phyloP scores from a whole-genome alignment of 2,113 vertebrate genomes.

The Pluvianellus socialis region DNA sequence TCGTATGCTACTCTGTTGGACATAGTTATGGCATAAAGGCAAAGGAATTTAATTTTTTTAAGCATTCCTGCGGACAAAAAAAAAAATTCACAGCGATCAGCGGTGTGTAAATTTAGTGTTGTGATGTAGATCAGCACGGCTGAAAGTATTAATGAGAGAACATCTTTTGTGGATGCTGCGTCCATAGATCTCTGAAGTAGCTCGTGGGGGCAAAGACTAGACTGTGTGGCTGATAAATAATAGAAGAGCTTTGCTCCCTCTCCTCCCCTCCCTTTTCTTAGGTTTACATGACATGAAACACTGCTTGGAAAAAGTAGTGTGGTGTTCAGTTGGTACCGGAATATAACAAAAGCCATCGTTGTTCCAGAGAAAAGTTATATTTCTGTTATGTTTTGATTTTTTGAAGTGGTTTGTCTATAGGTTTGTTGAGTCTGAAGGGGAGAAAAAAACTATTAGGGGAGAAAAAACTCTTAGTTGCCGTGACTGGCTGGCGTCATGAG shows the following conservation, averaged over 20 bases:
- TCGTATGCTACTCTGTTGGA: background rate
- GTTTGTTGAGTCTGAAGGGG: background rate
- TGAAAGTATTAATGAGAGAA: slow-evolving; percentile 45
- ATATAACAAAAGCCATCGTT: background rate
- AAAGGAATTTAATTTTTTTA: background rate
- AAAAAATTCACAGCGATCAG: background rate
- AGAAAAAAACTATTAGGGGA: background rate
- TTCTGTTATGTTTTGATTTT: background rate
- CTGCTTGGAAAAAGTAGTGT: background rate
- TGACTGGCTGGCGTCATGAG: background rate
- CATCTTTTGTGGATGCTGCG: background rate
- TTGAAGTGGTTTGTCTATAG: background rate
- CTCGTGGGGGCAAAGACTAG: background rate
- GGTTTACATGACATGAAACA: background rate
- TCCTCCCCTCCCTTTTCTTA: background rate
- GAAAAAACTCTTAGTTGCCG: background rate
- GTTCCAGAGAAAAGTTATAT: background rate
- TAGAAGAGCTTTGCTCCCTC: background rate
- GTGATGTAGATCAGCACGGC: background rate
- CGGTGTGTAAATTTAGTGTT: background rate
- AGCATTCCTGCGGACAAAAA: background rate
- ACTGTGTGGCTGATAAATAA: slow-evolving; percentile 31
- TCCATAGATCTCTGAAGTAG: background rate
- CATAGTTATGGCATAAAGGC: background rate
- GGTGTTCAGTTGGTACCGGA: background rate